phyloP scores from a whole-genome alignment of 2,888 invertebrate species.

The Girardia tigrina region DNA sequence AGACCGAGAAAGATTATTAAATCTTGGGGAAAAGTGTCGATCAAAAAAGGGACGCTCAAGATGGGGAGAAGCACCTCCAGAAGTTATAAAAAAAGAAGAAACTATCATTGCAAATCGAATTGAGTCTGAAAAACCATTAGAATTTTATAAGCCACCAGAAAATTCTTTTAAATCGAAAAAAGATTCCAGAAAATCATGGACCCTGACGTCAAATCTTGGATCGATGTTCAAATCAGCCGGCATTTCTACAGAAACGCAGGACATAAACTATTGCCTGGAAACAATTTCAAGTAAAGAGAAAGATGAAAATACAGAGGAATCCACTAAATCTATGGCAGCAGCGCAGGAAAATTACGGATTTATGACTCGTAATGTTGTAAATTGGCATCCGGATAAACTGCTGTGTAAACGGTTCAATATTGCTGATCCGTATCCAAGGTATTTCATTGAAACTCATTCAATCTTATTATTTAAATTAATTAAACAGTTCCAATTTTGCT shows the following conservation, averaged over 20 bases:
- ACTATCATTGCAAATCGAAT: neutral
- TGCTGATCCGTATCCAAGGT: slow-evolving; percentile 67
- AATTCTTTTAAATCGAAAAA: neutral
- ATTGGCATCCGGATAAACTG: slow-evolving; percentile 70
- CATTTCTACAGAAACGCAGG: too few species aligned
- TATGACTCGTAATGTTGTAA: slow-evolving; percentile 39
- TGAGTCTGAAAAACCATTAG: neutral
- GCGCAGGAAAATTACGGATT: slow-evolving; percentile 28
- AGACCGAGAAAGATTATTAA: neutral
- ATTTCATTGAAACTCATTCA: too few species aligned
- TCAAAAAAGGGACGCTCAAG: neutral
- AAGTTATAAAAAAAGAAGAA: neutral
- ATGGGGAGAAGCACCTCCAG: neutral
- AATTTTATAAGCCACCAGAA: neutral
- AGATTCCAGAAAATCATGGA: too few species aligned
- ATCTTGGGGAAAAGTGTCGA: neutral
- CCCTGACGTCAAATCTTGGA: too few species aligned
- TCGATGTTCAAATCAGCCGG: too few species aligned
- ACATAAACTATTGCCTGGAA: too few species aligned
- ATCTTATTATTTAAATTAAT: neutral
- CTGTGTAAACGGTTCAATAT: slow-evolving; percentile 85
- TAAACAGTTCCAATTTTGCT: neutral
- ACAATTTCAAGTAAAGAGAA: too few species aligned
- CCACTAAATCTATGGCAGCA: slow-evolving; percentile 20
- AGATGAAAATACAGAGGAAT: neutral